Base-by-base conservation (phyloP, 2,797 vertebrate species). In the Alca torda region DNA sequence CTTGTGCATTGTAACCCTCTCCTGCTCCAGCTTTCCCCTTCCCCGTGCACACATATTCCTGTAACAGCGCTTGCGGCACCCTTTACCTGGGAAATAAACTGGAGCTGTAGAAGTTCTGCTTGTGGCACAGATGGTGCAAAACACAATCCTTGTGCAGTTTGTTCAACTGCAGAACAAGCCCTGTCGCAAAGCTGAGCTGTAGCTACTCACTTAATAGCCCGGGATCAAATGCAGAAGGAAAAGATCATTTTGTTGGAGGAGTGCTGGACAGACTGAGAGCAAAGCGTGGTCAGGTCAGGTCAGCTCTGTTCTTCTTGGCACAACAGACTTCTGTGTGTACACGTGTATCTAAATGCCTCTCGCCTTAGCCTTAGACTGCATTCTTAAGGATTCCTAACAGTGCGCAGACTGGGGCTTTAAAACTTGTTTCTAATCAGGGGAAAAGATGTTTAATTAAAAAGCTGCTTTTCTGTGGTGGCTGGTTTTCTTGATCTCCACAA, bases 401-500 rank as follows among this genome's bases (percentile, higher is more conserved):
- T 24, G 43, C 16, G 30, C 41, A 89, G 67, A 20, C 56, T 56
- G 35, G 23, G 30, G 18, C 84, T 92, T 87, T 54, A 76, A 75
- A 86, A 80, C 54, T 97, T 88, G 82, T 84, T 91, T 86, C 2
- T 33, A 54, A 70, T 80, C 24, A 88, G 48, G 37, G 84, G 63
- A 84, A 95, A 94, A 96, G n/a, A 70, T 90, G 54, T 93, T 94
- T 94, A 93, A 95, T 94, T 93, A 87, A 93, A 96, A 96, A 96
- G 65, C 87, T 86, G 56, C 72, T 95, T 95, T 95, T 91, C 91
- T 95, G 48, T 50, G 11, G 59, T 92, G 73, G 33, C 67, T 90
- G 75, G 20, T 90, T 94, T 93, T 92, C 89, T 90, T 95, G 64
- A 94, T 86, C 72, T 89, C 45, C 9, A 11, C 43, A 48, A 67